Evolutionary conservation across 2,888 invertebrate species (phyloP).

Genomic region (Mesoligia furuncula): DNA sequence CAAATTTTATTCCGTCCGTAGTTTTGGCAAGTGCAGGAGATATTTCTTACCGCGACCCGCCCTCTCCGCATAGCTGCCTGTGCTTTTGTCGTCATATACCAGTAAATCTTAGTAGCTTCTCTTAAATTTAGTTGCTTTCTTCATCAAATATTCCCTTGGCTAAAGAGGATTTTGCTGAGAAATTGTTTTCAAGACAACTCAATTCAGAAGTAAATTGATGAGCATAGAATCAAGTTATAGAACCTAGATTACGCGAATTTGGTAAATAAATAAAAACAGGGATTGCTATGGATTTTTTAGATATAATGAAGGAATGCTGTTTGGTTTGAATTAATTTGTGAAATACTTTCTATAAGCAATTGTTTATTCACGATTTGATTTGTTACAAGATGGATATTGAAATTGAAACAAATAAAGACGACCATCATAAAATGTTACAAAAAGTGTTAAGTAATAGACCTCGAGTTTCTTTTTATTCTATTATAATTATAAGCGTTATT

Average conservation of each 20-base stretch:
- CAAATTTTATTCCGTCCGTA: slow-evolving; percentile 75
- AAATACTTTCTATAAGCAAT: background rate
- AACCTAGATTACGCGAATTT: slow-evolving; percentile 32
- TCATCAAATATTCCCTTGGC: slow-evolving; percentile 67
- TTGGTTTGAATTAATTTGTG: slow-evolving; percentile 1
- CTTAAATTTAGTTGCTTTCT: slow-evolving; percentile 81
- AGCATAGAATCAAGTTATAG: slow-evolving; percentile 26
- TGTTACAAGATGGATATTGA: background rate
- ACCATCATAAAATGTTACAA: background rate
- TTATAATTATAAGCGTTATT: background rate
- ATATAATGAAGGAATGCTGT: background rate
- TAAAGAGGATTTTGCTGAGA: slow-evolving; percentile 63
- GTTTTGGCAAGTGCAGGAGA: slow-evolving; percentile 80
- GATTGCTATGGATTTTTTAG: background rate
- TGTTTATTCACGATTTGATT: background rate
- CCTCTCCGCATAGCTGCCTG: slow-evolving; percentile 75
- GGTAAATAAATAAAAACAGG: slow-evolving; percentile 9
- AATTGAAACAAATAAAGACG: slow-evolving; percentile 12
- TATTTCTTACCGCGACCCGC: slow-evolving; percentile 79
- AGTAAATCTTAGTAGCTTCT: slow-evolving; percentile 83
- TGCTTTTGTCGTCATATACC: slow-evolving; percentile 83
- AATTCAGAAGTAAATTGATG: slow-evolving; percentile 45
- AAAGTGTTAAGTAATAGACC: background rate
- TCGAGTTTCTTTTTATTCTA: background rate
- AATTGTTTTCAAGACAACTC: slow-evolving; percentile 55